Base-by-base conservation (phyloP, 2,113 vertebrate species). In the Halichoerus grypus region DNA sequence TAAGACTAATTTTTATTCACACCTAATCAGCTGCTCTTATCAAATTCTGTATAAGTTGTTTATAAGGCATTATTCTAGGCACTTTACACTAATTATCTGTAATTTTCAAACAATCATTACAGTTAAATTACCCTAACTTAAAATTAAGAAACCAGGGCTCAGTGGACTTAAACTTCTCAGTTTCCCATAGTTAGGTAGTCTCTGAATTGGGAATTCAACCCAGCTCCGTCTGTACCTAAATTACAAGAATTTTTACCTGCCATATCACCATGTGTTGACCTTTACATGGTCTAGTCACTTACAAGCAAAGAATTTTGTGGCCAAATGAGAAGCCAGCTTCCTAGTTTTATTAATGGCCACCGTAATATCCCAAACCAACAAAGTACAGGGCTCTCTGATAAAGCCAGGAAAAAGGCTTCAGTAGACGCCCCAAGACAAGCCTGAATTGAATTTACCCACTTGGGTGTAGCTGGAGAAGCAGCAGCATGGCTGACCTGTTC, bases 1-100 rank as follows among this genome's bases (percentile, higher is more conserved):
- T 42, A 90, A 61, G 46, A 89, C n/a, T 69, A 67, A 49, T 87
- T 88, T 94, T 90, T 74, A 74, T 55, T 84, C 28, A 90, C 3
- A 65, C 28, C 42, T 90, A 22, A 57, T 90, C 79, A 67, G 6
- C 46, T 63, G 31, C 19, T 84, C 28, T 84, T 65, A 90, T 22
- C 28, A 95, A 95, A 77, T 13, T 16, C 28, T 88, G 14, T 42
- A 14, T 53, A 7, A 82, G 63, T 24, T 94, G 51, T 21, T 89
- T n/a, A 81, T 15, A 7, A 55, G 28, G 14, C 89, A 28, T 76
- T 67, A 36, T 55, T 57, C 46, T 90, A 65, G 39, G 21, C 36
- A 31, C 36, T 90, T 55, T 33, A 55, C 4, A 76, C 4, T 51
- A 31, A 39, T 53, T 72, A 46, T 5, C 18, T 46, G n/a, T 65